These are phyloP conservation scores for Bryconaethiops microstoma DNA, from an alignment of 2,797 vertebrate species.

Conservation along the genomic window DNA sequence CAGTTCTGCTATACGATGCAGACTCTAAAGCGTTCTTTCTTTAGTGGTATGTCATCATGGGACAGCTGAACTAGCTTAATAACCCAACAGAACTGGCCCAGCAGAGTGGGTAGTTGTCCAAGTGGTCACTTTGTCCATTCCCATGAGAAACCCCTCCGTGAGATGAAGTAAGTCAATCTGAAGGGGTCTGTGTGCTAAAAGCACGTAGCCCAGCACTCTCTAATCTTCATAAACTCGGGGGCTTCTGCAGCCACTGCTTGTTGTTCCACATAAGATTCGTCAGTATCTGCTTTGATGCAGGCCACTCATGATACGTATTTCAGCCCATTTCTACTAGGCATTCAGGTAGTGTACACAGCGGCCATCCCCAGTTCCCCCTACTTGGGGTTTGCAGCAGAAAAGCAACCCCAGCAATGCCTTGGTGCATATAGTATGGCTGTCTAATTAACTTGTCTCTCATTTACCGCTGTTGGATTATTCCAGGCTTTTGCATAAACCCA, in stretches of 20 bases:
- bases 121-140: constrained; percentile 3
- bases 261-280: neutral
- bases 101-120: neutral
- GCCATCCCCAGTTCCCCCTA: neutral
- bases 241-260: neutral
- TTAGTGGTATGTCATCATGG: neutral
- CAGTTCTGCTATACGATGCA: constrained; percentile 42
- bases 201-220: neutral
- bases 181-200: neutral
- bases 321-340: neutral
- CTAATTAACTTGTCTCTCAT: neutral
- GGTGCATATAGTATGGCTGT: neutral
- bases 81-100: neutral
- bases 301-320: neutral
- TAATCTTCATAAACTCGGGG: neutral
- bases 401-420: neutral
- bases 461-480: neutral
- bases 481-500: neutral
- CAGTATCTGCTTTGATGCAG: neutral
- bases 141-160: neutral
- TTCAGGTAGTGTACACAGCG: neutral
- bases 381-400: neutral
- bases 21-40: constrained; percentile 32
- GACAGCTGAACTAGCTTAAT: constrained; percentile 10
- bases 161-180: neutral